A percentile compares a stretch with the other conserved stretches of the same genome.
These are phyloP conservation scores for Micronisus gabar DNA, from an alignment of 2,113 vertebrate genomes.

Conservation along the genomic window DNA sequence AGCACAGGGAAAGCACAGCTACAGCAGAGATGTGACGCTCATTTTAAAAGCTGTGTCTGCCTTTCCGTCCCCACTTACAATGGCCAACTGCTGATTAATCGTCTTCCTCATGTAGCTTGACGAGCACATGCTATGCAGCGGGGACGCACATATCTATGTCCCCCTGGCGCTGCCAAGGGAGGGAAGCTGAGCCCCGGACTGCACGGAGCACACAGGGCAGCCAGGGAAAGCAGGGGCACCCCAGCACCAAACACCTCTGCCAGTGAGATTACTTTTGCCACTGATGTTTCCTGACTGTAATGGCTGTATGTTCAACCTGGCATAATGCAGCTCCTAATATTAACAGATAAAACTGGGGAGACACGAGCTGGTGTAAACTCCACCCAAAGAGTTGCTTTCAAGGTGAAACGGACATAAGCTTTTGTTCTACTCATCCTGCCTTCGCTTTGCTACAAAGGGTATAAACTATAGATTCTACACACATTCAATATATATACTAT, in stretches of 20 bases:
- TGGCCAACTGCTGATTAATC: not conserved
- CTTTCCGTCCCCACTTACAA: not conserved
- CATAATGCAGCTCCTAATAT: not conserved
- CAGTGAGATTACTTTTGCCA: not conserved
- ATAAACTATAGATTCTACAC: not conserved
- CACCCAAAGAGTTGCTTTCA: not conserved
- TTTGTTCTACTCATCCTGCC: not conserved
- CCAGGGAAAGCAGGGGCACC: not conserved
- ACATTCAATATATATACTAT: not conserved
- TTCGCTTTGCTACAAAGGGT: not conserved
- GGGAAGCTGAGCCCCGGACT: too few species aligned
- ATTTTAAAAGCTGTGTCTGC: not conserved
- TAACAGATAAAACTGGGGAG: not conserved
- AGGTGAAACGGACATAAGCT: not conserved
- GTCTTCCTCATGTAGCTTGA: not conserved
- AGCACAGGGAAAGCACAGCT: not conserved
- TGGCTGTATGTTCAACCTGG: not conserved
- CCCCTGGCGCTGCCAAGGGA: not conserved
- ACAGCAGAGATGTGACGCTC: not conserved
- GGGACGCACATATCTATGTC: rapidly evolving
- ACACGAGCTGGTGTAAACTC: not conserved
- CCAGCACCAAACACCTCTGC: not conserved
- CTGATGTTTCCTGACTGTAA: not conserved
- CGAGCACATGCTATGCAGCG: not conserved
- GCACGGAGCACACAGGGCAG: not conserved